Evolutionary conservation across 2,113 vertebrate species (phyloP), one percentile per base, ranked within the genome.

Genomic region (Otis tarda): DNA sequence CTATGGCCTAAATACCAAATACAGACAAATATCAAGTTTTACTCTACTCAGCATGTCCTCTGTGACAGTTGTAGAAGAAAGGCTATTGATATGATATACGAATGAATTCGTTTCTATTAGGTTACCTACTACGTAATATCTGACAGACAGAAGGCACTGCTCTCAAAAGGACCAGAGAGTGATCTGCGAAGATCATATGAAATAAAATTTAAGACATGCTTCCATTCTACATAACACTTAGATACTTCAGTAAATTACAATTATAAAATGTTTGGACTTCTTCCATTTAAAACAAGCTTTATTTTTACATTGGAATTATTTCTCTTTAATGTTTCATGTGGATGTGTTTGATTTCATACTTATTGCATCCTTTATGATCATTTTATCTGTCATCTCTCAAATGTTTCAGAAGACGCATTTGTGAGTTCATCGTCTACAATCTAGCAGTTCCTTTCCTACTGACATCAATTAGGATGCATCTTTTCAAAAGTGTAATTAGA

Each of bases 41-140:
- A 30, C 1, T 23, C 14, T 61, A 21, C 18, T 60, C 18, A 19
- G 3, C 65, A 64, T 47, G 31, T 13, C 14, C 31, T 82, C 56
- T 59, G 14, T 22, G 61, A n/a, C 35, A 68, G 28, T 21, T 73
- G 21, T 68, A 74, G 50, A 39, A 68, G 12, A 69, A 22, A 80
- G 7, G 9, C 52, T 87, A 74, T 56, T 2, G 5, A 43, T 28
- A 57, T 12, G 28, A 61, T 5, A 9, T 31, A 45, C 0, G 0
- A 87, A 60, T 61, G 41, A 84, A 60, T 37, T 30, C 69, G 30
- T 6, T 87, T 65, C 24, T 84, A 12, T 78, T 61, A 71, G 6
- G 13, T 68, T 79, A 49, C 12, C 9, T 60, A 19, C 8, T 10
- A 12, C 2, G 8, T 45, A 47, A 37, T 39, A 81, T 43, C 64